Evolutionary conservation across 2,113 vertebrate species (phyloP).

Genomic region (Cheilinus undulatus): DNA sequence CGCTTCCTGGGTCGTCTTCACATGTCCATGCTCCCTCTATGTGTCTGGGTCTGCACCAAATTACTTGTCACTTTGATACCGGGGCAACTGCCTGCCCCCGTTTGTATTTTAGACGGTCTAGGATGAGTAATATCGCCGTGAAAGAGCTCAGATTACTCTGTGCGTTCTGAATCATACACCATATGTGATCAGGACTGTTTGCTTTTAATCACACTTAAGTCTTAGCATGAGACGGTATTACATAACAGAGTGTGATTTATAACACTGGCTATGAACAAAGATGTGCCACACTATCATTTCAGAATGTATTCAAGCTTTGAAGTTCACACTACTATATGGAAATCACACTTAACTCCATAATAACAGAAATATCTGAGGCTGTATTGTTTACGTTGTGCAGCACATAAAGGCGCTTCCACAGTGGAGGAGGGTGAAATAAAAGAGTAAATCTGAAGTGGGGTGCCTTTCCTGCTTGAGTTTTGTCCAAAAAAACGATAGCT

Average conservation of each 20-base stretch:
- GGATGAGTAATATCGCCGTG: background rate
- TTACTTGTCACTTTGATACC: constrained; percentile 64
- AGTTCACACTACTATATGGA: constrained; percentile 12
- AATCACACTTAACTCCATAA: no score
- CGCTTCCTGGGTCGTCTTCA: constrained; percentile 66
- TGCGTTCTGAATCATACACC: background rate
- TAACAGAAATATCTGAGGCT: no score
- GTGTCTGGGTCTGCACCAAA: constrained; percentile 56
- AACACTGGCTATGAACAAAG: constrained; percentile 28
- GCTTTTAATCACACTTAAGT: constrained; percentile 45
- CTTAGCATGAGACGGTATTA: constrained; percentile 29
- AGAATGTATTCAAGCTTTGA: constrained; percentile 45
- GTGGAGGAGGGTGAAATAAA: background rate
- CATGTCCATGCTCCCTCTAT: constrained; percentile 60
- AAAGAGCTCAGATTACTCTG: background rate
- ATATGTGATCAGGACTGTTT: constrained; percentile 19
- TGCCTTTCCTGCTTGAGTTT: background rate
- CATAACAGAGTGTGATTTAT: constrained; percentile 30
- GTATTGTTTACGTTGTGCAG: constrained; percentile 22
- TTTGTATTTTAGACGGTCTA: constrained; percentile 11
- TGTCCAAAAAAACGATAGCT: constrained; percentile 11
- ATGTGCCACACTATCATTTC: background rate
- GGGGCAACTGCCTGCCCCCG: constrained; percentile 35
- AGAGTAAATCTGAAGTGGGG: background rate
- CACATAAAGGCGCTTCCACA: constrained; percentile 4